phyloP scores from a whole-genome alignment of 1,140 invertebrate genomes.

The Bombus ignitus region DNA sequence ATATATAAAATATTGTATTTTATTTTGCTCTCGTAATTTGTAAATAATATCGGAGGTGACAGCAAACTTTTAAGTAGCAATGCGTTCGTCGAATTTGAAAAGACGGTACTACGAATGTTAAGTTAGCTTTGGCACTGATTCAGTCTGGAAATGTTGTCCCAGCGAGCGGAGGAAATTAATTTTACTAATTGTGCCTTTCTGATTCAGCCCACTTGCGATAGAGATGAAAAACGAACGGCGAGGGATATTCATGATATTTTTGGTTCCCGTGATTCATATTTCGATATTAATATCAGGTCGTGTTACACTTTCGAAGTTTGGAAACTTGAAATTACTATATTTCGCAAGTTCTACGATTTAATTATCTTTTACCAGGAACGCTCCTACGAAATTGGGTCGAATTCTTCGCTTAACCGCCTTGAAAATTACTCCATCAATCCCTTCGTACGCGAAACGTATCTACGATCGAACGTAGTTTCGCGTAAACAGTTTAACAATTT shows the following conservation, averaged over 20 bases:
- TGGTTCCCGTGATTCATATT: not conserved
- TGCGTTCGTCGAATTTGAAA: too few relatives aligned
- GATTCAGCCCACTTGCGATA: not conserved
- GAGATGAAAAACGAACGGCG: not conserved
- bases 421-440: too few relatives aligned
- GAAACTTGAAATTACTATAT: not conserved
- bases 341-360: not conserved
- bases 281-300: not conserved
- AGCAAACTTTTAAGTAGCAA: too few relatives aligned
- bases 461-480: not conserved
- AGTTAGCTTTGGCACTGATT: not conserved
- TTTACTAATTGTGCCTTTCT: not conserved
- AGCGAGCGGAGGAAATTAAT: not conserved
- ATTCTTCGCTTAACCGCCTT: not conserved
- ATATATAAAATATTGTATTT: too few relatives aligned
- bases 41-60: too few relatives aligned
- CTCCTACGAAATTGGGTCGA: not conserved
- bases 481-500: too few relatives aligned
- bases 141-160: not conserved
- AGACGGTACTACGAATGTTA: not conserved
- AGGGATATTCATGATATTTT: not conserved
- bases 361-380: not conserved
- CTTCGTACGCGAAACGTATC: fast-evolving
- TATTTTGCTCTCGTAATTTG: too few relatives aligned
- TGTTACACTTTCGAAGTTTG: not conserved